Evolutionary conservation across 2,888 invertebrate species (phyloP), one percentile per base, ranked within the genome.

Genomic region (Macroteleia sp.): DNA sequence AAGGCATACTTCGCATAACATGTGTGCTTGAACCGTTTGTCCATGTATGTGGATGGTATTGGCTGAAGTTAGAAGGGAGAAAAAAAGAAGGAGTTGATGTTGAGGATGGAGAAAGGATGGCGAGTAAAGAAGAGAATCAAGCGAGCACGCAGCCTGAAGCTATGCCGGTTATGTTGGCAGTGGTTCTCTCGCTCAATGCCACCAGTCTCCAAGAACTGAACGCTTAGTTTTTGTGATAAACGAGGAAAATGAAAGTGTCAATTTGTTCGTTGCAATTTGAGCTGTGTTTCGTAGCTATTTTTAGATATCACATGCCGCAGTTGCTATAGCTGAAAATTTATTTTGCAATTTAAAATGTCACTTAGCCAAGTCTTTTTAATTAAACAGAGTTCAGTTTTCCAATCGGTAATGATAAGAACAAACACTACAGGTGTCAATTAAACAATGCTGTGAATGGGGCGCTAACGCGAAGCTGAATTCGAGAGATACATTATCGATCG

Each of bases 171-270:
- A 83, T 83, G 82, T 76, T 57, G 62, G 76, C 86, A 86, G 86
- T 86, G 86, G 85, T 83, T 85, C 86, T 83, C 85, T 80, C n/a
- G n/a, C n/a, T n/a, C n/a, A n/a, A n/a, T n/a, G n/a, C 20, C 41
- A n/a, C 19, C 32, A 42, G 50, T 42, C 56, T 75, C 66, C 75
- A 25, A 22, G 75, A 67, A 75, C 66, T 36, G 66, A 66, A 48
- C 41, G 52, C 50, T 48, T 36, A 30, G 73, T 73, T 73, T 73
- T 73, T 73, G 48, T 41, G 34, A 20, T 16, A 30, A 17, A 20
- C 22, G 25, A 46, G 56, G 36, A 48, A 62, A 62, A 30, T 6
- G 36, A 48, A 48, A 56, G 39, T 73, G 62, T 48, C 56, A 56
- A 64, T 73, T 62, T 73, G 56, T 56, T 44, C 48, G 20, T 56